Percentiles rank a stretch among this genome's conserved stretches.
These are phyloP conservation scores for Meles meles DNA, from an alignment of 2,113 vertebrate species.

Conservation along the genomic window DNA sequence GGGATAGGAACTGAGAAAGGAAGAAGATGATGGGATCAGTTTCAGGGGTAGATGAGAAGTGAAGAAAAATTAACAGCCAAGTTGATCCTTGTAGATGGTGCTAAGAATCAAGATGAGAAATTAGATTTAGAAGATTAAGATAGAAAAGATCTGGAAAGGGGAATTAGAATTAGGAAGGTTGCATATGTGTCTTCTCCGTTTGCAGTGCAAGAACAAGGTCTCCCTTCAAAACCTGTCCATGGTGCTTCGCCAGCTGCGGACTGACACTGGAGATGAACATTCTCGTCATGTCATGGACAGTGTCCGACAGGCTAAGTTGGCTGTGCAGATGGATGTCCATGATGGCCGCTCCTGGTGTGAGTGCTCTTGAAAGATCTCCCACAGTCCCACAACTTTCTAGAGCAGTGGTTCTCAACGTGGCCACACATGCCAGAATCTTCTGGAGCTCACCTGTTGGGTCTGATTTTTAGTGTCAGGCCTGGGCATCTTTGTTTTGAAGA, in stretches of 20 bases:
- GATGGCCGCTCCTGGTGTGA: slow-evolving; percentile 96
- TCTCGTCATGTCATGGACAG: slow-evolving; percentile 88
- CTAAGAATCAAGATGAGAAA: slow-evolving; percentile 7
- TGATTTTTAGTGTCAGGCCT: neutral
- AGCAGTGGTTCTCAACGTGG: neutral
- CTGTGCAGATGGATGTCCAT: slow-evolving; percentile 88
- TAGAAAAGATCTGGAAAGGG: neutral
- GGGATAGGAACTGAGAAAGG: neutral
- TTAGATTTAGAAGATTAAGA: neutral
- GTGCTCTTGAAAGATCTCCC: slow-evolving; percentile 66
- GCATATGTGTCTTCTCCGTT: neutral
- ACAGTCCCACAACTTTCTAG: neutral
- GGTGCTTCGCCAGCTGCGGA: slow-evolving; percentile 89
- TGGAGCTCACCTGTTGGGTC: neutral
- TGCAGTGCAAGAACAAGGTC: slow-evolving; percentile 91
- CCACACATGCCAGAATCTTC: neutral
- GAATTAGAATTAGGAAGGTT: neutral
- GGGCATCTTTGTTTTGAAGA: slow-evolving; percentile 34
- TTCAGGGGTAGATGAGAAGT: neutral
- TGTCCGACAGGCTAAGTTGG: slow-evolving; percentile 88
- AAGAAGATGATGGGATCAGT: neutral
- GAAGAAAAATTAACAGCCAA: neutral
- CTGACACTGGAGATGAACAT: slow-evolving; percentile 76
- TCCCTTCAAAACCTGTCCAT: slow-evolving; percentile 92
- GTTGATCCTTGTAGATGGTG: neutral